These are phyloP conservation scores for Acheta domesticus DNA, from an alignment of 2,888 invertebrate genomes.

Conservation along the genomic window DNA sequence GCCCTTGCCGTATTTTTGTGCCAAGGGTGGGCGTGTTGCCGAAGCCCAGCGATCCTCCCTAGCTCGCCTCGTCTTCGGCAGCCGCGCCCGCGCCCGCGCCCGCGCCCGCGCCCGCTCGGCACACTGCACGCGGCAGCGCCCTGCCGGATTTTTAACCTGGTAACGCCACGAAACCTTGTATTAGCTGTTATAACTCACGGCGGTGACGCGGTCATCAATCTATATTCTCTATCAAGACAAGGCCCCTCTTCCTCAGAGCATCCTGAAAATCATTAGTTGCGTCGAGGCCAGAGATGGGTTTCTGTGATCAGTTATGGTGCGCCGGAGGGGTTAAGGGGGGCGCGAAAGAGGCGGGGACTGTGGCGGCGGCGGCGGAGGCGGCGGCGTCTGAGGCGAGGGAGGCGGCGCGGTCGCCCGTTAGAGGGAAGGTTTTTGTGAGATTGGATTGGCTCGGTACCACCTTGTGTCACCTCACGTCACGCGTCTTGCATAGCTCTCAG, in stretches of 20 bases:
- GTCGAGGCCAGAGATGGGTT: constrained; percentile 29
- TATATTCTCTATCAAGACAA: constrained; percentile 3
- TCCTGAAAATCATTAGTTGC: constrained; percentile 33
- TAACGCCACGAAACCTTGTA: background rate
- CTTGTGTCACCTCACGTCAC: constrained; percentile 34
- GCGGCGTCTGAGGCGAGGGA: no score
- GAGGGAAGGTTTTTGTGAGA: constrained; percentile 29
- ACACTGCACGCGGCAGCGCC: background rate
- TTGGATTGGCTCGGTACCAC: constrained; percentile 36
- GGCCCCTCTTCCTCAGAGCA: constrained; percentile 19
- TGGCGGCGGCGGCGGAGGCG: background rate
- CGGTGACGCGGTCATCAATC: constrained; percentile 18
- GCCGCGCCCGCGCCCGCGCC: background rate
- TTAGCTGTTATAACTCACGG: constrained; percentile 18
- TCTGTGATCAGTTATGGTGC: constrained; percentile 32
- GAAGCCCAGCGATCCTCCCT: background rate
- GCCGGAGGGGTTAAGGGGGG: constrained; percentile 18
- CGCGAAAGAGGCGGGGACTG: constrained; percentile 7
- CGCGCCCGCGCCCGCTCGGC: background rate
- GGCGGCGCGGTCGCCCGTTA: background rate
- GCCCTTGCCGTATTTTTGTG: background rate
- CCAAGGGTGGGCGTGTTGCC: no score
- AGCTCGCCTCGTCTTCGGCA: background rate
- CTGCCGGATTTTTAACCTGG: background rate
- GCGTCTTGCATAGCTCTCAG: background rate